Evolutionary conservation across 2,797 vertebrate species (phyloP).

Genomic region (Manis crassicaudata): DNA sequence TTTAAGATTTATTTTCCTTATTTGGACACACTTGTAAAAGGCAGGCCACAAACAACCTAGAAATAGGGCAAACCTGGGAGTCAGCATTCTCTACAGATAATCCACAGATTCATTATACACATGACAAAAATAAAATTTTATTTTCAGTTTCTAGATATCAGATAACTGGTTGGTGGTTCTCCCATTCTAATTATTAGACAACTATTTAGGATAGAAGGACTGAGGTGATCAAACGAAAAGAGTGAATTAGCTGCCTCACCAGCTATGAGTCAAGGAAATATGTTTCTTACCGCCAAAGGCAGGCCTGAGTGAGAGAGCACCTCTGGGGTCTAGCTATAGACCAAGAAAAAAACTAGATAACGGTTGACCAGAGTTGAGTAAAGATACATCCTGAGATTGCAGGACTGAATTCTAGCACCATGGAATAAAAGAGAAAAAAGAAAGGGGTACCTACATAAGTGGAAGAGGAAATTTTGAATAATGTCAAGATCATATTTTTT

Average conservation of each 20-base stretch:
- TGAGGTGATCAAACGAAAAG: neutral
- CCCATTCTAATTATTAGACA: neutral
- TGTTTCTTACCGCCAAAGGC: neutral
- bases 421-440: neutral
- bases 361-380: neutral
- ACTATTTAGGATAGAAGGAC: neutral
- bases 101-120: neutral
- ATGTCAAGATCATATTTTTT: conserved; percentile 18
- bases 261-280: neutral
- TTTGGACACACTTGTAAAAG: neutral
- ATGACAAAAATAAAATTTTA: conserved; percentile 26
- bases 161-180: neutral
- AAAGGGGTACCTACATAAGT: neutral
- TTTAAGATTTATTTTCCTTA: conserved; percentile 26
- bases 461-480: neutral
- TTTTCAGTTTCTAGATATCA: neutral
- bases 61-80: neutral
- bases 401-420: neutral
- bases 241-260: neutral
- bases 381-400: neutral
- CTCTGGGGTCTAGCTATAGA: neutral
- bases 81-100: neutral
- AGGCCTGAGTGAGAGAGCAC: neutral
- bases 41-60: neutral
- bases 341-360: neutral